Evolutionary conservation across 2,797 vertebrate species (phyloP).

Genomic region (Cuculus canorus): DNA sequence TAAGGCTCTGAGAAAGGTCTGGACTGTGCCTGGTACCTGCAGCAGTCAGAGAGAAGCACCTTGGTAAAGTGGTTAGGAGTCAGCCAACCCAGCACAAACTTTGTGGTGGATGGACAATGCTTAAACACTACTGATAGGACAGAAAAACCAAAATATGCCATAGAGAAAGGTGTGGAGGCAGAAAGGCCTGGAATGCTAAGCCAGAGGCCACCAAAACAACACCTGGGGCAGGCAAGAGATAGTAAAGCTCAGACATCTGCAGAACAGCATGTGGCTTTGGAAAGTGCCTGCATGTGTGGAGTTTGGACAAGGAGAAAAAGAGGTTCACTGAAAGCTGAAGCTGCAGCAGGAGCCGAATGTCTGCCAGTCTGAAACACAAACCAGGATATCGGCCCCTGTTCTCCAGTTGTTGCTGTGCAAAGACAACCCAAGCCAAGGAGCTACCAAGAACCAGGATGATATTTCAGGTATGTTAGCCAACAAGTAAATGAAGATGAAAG

Average conservation of each 20-base stretch:
- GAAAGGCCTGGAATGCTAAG: neutral
- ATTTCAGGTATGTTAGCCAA: neutral
- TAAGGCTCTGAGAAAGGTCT: neutral
- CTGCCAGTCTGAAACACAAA: neutral
- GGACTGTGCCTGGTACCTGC: neutral
- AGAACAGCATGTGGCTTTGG: neutral
- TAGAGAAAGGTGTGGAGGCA: neutral
- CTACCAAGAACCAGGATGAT: neutral
- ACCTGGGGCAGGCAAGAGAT: neutral
- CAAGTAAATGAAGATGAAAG: neutral
- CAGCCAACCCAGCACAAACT: neutral
- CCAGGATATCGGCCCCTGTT: neutral
- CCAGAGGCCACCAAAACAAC: neutral
- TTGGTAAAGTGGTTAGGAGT: neutral
- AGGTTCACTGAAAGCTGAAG: neutral
- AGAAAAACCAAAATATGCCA: neutral
- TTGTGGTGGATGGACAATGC: neutral
- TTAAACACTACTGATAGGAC: neutral
- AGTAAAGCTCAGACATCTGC: neutral
- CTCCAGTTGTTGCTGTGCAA: neutral
- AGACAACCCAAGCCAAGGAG: neutral
- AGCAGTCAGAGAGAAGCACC: neutral
- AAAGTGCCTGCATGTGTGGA: neutral
- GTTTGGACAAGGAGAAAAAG: neutral
- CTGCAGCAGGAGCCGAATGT: neutral